Evolutionary conservation across 2,797 vertebrate genomes (phyloP).

Genomic region (Poeciliopsis paucimaculata): DNA sequence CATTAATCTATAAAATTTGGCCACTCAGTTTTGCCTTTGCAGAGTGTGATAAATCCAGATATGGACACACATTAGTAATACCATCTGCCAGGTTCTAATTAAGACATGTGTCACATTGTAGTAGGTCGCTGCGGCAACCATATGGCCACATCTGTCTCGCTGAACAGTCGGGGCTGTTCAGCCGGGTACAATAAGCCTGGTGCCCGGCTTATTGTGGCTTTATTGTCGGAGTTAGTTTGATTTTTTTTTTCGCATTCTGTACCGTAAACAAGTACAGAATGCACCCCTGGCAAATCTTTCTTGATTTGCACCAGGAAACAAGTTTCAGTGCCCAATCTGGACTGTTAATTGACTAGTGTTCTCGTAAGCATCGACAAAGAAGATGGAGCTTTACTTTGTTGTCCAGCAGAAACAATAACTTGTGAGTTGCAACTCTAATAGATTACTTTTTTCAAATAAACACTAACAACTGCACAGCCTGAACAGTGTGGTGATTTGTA

Average conservation of each 20-base stretch:
- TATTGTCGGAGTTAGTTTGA: background rate
- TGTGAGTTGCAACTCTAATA: background rate
- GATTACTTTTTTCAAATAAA: too few species aligned
- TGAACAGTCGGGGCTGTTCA: background rate
- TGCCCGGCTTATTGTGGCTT: background rate
- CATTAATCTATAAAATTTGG: background rate
- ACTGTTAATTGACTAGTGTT: background rate
- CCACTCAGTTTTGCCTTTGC: background rate
- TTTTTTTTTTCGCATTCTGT: slow-evolving; percentile 10
- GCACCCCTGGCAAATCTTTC: background rate
- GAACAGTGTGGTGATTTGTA: slow-evolving; percentile 1
- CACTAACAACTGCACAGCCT: slow-evolving; percentile 11
- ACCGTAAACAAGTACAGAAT: slow-evolving; percentile 19
- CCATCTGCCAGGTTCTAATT: slow-evolving; percentile 10
- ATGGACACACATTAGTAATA: background rate
- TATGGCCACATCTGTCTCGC: slow-evolving; percentile 14
- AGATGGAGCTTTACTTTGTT: background rate
- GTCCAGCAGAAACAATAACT: background rate
- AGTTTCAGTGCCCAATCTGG: background rate
- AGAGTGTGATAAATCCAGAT: background rate
- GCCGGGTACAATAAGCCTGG: background rate
- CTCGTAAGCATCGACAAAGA: background rate
- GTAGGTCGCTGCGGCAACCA: slow-evolving; percentile 1
- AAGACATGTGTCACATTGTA: slow-evolving; percentile 10
- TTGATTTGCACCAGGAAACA: background rate